phyloP scores from a whole-genome alignment of 1,140 invertebrate species.

The Heterodera schachtii region DNA sequence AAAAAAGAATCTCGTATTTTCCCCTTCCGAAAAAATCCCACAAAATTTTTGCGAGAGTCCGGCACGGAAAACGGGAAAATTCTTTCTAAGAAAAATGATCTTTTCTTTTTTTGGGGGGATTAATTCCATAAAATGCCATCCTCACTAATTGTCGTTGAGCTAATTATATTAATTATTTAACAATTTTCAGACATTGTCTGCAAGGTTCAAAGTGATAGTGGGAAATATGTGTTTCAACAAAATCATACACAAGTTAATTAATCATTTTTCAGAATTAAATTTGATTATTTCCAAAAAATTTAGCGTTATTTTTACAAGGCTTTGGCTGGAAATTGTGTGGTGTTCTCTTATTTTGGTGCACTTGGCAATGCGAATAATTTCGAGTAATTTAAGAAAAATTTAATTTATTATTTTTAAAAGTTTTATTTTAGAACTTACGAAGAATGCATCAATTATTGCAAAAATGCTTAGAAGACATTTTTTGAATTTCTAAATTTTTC shows the following conservation, averaged over 20 bases:
- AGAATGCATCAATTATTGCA: slow-evolving; percentile 73
- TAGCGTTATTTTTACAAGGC: slow-evolving; percentile 56
- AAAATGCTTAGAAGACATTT: not conserved
- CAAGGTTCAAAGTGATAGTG: slow-evolving; percentile 60
- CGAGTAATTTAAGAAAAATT: slow-evolving; percentile 30
- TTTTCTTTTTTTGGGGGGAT: not conserved
- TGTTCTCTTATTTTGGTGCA: slow-evolving; percentile 63
- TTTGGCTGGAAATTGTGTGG: slow-evolving; percentile 55
- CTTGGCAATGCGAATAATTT: slow-evolving; percentile 64
- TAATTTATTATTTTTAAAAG: not conserved
- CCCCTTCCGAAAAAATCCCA: too few species aligned
- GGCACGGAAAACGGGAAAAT: too few species aligned
- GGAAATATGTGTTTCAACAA: slow-evolving; percentile 49
- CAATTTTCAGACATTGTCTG: slow-evolving; percentile 52
- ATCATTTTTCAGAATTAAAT: not conserved
- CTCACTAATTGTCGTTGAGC: too few species aligned
- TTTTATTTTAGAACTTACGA: slow-evolving; percentile 49
- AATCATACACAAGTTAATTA: slow-evolving; percentile 51
- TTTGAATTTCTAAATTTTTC: not conserved
- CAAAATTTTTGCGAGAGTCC: too few species aligned
- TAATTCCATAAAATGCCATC: not conserved
- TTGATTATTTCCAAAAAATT: not conserved
- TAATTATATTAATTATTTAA: too few species aligned
- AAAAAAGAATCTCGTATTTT: too few species aligned
- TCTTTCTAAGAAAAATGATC: not conserved